These are phyloP conservation scores for Eilema sororculum DNA, from an alignment of 2,888 invertebrate species.

Conservation along the genomic window DNA sequence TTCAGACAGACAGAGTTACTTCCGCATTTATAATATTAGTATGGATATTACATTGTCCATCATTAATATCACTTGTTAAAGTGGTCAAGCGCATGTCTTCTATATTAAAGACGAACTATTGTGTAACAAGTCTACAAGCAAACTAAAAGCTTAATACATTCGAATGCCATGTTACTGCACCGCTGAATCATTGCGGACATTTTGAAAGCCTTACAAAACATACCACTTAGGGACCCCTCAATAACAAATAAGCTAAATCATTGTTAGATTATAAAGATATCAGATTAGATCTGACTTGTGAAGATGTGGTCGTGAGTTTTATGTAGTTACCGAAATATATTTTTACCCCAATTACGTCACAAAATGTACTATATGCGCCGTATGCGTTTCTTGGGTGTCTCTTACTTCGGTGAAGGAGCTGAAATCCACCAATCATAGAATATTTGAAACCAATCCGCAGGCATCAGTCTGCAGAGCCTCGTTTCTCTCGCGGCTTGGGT, in stretches of 20 bases:
- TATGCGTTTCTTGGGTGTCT: no score
- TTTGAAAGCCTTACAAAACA: slow-evolving; percentile 6
- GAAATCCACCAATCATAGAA: no score
- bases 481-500: no score
- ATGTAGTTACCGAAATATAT: background rate
- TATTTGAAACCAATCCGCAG: no score
- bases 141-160: background rate
- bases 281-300: background rate
- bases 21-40: no score
- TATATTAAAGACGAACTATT: background rate
- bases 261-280: background rate
- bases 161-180: slow-evolving; percentile 9
- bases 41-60: background rate
- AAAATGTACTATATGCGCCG: no score
- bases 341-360: no score
- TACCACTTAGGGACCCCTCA: background rate
- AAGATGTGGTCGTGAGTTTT: background rate
- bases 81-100: background rate
- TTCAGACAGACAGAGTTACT: no score
- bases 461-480: no score
- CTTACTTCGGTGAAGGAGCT: no score
- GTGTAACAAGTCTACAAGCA: background rate
- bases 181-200: background rate
- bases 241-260: background rate
- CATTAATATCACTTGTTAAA: background rate